phyloP scores from a whole-genome alignment of 2,888 invertebrate genomes.

The Eurytoma californica region DNA sequence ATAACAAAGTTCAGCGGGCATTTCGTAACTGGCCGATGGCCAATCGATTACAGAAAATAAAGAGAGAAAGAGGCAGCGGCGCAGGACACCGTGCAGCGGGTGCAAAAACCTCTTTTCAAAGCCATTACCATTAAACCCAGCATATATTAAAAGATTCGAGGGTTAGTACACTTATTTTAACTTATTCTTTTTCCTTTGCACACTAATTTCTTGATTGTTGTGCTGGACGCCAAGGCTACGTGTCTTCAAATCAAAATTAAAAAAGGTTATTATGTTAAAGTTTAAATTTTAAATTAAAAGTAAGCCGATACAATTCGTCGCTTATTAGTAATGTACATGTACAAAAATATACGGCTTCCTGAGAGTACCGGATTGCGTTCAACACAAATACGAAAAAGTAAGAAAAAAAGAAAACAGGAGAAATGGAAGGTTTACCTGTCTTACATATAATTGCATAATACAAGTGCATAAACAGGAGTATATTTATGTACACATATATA shows the following conservation, averaged over 20 bases:
- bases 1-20: not conserved
- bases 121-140: constrained; percentile 54
- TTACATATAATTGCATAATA: constrained; percentile 2
- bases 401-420: constrained; percentile 10
- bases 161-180: constrained; percentile 37
- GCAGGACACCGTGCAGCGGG: constrained; percentile 51
- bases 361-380: not conserved
- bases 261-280: constrained; percentile 20
- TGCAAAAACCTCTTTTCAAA: constrained; percentile 50
- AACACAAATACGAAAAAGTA: not conserved
- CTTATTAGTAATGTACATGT: constrained; percentile 5
- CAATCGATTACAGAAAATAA: not conserved
- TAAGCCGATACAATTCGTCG: constrained; percentile 13
- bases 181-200: constrained; percentile 15
- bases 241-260: not conserved
- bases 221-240: not conserved
- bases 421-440: not conserved
- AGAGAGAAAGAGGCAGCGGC: not conserved
- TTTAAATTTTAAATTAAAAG: constrained; percentile 24
- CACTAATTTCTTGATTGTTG: no score
- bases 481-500: constrained; percentile 12
- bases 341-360: constrained; percentile 16
- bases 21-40: not conserved
- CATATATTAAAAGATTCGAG: constrained; percentile 33
- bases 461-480: not conserved